Evolutionary conservation across 1,140 invertebrate species (phyloP).

Genomic region (Augochlora pura): DNA sequence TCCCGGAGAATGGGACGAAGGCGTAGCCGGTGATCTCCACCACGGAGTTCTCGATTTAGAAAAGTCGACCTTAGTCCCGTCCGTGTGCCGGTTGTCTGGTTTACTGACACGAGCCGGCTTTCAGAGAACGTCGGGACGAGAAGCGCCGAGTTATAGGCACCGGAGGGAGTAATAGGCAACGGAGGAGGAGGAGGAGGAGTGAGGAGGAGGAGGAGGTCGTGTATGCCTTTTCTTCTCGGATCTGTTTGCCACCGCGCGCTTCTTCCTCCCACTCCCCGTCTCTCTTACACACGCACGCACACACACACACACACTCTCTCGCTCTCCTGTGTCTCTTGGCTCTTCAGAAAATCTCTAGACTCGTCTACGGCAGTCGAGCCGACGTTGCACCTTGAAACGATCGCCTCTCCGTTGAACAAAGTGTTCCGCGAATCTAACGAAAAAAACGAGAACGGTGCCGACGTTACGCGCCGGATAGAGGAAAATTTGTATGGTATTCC

Average conservation of each 20-base stretch:
- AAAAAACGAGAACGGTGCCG: not conserved
- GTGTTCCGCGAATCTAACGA: not conserved
- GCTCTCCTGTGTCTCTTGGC: not conserved
- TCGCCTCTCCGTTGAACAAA: not conserved
- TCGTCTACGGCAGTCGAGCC: not conserved
- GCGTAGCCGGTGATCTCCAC: not conserved
- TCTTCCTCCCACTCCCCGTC: too few species aligned
- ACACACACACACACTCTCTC: too few species aligned
- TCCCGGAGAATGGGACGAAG: not conserved
- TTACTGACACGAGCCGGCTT: slow-evolving; percentile 17
- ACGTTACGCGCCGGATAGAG: slow-evolving; percentile 12
- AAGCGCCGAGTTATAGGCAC: not conserved
- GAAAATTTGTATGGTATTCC: slow-evolving; percentile 55
- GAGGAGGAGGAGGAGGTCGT: not conserved
- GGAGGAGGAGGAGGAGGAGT: not conserved
- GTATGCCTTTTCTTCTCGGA: slow-evolving; percentile 8
- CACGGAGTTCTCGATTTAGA: slow-evolving; percentile 1
- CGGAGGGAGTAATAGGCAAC: slow-evolving; percentile 3
- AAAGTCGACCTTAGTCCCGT: not conserved
- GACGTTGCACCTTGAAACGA: not conserved
- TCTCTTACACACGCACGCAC: too few species aligned
- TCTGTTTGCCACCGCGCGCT: not conserved
- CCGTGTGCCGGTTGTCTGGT: slow-evolving; percentile 7
- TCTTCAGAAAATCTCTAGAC: not conserved
- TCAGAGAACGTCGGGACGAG: not conserved